Percentiles rank a stretch among this genome's conserved stretches.
Conservation (phyloP, 2,888 invertebrate genomes). For the Coenonympha arcania region DNA sequence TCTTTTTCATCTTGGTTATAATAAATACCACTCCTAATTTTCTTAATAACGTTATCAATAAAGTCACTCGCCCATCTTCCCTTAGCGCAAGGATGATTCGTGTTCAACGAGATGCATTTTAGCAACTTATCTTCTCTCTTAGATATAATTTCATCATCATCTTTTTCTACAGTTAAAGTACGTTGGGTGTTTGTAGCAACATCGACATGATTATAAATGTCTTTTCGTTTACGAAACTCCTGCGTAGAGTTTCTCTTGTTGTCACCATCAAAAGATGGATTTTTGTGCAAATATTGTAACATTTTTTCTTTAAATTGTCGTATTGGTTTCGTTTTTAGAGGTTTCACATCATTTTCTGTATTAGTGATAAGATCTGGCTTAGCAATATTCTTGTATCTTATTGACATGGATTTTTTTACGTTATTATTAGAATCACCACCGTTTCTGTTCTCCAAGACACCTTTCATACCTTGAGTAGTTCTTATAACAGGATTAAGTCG, state of each 20-base stretch:
- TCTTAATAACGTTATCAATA: constrained; percentile 58
- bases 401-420: neutral
- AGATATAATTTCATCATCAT: neutral
- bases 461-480: neutral
- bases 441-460: neutral
- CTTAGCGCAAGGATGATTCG: constrained; percentile 43
- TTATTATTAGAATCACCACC: neutral
- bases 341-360: neutral
- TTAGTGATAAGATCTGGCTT: neutral
- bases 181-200: constrained; percentile 10
- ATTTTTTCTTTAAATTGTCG: constrained; percentile 48
- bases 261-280: constrained; percentile 28
- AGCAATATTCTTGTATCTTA: neutral
- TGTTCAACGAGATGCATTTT: neutral
- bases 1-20: constrained; percentile 41
- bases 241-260: constrained; percentile 8
- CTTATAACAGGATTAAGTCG: neutral
- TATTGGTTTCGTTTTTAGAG: constrained; percentile 37
- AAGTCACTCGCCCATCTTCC: constrained; percentile 55
- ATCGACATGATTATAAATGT: constrained; percentile 1
- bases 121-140: neutral
- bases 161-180: neutral
- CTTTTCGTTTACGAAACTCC: neutral
- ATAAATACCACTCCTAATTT: constrained; percentile 54
- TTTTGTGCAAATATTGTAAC: constrained; percentile 48